Conservation (phyloP, 2,797 vertebrate species). For the Benthosema pterotum region DNA sequence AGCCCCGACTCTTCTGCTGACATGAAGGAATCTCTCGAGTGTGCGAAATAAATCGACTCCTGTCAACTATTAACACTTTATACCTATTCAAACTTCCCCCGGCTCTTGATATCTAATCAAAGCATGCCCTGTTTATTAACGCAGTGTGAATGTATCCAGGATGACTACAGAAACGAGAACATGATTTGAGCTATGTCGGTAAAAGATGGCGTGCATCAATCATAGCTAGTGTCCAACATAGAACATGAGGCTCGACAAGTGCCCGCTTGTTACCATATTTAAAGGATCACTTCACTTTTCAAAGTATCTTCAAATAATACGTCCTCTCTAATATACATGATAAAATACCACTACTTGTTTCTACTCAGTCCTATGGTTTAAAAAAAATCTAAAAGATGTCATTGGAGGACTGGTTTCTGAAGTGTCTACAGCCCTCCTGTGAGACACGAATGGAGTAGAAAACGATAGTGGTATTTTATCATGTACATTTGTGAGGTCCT, state of each 20-base stretch:
- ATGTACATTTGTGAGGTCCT: too few relatives aligned
- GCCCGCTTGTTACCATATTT: slow-evolving; percentile 39
- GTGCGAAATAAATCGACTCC: slow-evolving; percentile 25
- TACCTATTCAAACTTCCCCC: slow-evolving; percentile 15
- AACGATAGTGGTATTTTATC: too few relatives aligned
- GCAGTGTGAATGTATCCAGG: slow-evolving; percentile 9
- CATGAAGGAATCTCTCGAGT: slow-evolving; percentile 12
- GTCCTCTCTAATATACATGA: too few relatives aligned
- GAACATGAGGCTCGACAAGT: slow-evolving; percentile 65
- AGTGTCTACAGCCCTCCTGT: too few relatives aligned
- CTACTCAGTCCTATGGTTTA: too few relatives aligned
- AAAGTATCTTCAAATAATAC: too few relatives aligned
- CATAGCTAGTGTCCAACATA: slow-evolving; percentile 65
- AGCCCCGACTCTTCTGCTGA: slow-evolving; percentile 7
- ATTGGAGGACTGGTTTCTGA: too few relatives aligned
- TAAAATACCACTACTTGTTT: too few relatives aligned
- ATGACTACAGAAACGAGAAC: slow-evolving; percentile 11
- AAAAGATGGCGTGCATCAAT: slow-evolving; percentile 20
- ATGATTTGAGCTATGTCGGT: slow-evolving; percentile 2
- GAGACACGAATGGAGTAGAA: too few relatives aligned
- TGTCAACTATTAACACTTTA: slow-evolving; percentile 18
- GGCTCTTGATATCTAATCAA: slow-evolving; percentile 35
- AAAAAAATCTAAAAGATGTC: too few relatives aligned
- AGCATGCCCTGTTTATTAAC: neutral
- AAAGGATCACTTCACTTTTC: too few relatives aligned